Conservation (phyloP, 2,113 vertebrate species). For the Pipra filicauda region DNA sequence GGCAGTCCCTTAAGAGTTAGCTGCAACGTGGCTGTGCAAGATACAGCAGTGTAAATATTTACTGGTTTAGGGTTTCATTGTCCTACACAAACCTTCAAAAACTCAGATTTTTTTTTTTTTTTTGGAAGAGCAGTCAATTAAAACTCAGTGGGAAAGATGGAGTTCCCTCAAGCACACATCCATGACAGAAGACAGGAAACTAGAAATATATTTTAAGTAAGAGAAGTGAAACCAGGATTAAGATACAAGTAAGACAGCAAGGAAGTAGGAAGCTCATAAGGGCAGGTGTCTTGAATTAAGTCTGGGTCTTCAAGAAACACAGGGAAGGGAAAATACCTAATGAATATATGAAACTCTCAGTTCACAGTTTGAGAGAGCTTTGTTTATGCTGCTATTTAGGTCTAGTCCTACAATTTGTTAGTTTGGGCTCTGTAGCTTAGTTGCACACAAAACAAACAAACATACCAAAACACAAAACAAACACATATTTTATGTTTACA, state of each 20-base stretch:
- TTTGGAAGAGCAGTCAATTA: not conserved
- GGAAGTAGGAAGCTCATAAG: not conserved
- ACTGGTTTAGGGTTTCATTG: not conserved
- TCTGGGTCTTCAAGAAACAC: not conserved
- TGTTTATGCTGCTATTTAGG: not conserved
- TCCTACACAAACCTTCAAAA: not conserved
- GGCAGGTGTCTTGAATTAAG: not conserved
- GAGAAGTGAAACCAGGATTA: conserved; percentile 5
- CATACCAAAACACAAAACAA: not conserved
- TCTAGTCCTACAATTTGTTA: not conserved
- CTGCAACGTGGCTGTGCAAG: not conserved
- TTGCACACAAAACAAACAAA: not conserved
- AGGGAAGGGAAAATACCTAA: not conserved
- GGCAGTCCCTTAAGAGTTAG: not conserved
- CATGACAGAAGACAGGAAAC: not conserved
- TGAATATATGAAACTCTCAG: not conserved
- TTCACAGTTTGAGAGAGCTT: not conserved
- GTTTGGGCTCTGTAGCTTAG: not conserved
- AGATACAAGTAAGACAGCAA: not conserved
- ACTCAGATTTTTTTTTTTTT: not conserved
- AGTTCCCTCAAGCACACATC: not conserved
- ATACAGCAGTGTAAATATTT: not conserved
- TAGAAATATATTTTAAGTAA: not conserved
- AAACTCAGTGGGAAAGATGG: not conserved
- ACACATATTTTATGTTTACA: not conserved